phyloP scores from a whole-genome alignment of 2,888 invertebrate species.

The Parasteatoda lunata region DNA sequence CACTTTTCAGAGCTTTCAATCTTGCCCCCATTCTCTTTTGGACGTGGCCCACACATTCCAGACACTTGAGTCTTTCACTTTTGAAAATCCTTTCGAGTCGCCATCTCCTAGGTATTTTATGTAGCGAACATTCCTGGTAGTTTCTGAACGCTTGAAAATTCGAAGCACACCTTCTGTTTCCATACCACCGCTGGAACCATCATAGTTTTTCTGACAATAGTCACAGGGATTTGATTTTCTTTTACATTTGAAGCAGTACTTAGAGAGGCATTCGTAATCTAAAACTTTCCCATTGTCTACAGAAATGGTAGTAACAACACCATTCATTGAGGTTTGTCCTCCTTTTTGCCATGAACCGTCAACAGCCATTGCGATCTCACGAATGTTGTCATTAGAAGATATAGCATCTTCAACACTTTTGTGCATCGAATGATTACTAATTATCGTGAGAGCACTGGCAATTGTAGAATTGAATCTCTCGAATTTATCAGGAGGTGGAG shows the following conservation, averaged over 20 bases:
- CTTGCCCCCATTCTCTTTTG: background rate
- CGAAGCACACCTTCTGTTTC: background rate
- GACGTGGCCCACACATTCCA: background rate
- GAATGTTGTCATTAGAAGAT: background rate
- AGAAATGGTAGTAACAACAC: background rate
- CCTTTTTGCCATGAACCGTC: background rate
- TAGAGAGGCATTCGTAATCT: background rate
- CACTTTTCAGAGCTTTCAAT: background rate
- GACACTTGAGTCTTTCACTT: background rate
- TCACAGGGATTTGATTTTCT: background rate
- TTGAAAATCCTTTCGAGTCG: background rate
- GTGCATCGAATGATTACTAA: too few relatives aligned
- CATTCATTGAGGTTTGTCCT: background rate
- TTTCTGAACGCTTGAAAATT: background rate
- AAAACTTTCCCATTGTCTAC: constrained; percentile 10
- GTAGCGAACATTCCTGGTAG: background rate
- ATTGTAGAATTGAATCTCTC: too few relatives aligned
- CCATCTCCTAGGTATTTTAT: background rate
- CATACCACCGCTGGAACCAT: background rate
- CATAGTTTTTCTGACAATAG: constrained; percentile 3
- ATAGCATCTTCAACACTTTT: too few relatives aligned
- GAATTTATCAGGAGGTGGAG: too few relatives aligned
- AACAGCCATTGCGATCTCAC: background rate
- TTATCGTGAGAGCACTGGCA: too few relatives aligned
- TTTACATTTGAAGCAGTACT: background rate